Evolutionary conservation across 35 echinoderm and acorn worm species (phyloP).

Genomic region (Anneissia japonica): DNA sequence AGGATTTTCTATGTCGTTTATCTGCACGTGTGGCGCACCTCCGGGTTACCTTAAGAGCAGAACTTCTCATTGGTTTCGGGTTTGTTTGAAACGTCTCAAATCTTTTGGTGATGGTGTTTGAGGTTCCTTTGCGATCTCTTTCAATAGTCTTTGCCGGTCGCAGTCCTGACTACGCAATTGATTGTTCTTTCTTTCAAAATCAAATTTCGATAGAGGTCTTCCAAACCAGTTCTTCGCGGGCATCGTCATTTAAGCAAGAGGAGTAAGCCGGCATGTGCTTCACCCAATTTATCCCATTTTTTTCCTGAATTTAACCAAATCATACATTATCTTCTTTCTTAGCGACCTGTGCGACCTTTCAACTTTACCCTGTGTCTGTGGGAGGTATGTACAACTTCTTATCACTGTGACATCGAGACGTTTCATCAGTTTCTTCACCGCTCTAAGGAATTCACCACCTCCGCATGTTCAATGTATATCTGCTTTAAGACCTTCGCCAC

Average conservation of each 20-base stretch:
- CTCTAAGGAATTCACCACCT: neutral
- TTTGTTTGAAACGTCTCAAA: no score
- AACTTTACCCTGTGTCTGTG: conserved; percentile 1
- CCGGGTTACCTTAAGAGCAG: no score
- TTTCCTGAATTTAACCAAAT: neutral
- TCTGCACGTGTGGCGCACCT: no score
- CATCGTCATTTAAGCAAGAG: conserved; percentile 2
- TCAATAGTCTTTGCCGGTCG: neutral
- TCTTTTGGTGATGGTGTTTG: no score
- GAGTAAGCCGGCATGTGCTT: neutral
- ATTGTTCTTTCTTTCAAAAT: neutral
- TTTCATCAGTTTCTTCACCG: neutral
- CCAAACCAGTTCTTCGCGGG: neutral
- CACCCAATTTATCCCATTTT: conserved; percentile 7
- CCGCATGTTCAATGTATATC: no score
- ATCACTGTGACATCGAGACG: neutral
- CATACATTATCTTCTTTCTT: no score
- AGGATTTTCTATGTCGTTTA: no score
- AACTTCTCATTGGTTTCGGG: no score
- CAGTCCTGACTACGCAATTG: neutral
- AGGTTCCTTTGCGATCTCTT: no score
- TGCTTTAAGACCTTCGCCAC: no score
- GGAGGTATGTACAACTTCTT: conserved; percentile 12
- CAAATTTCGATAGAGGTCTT: conserved; percentile 6
- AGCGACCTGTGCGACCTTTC: conserved; percentile 11